Evolutionary conservation across 2,113 vertebrate species (phyloP).

Genomic region (Tychaedon coryphoeus): DNA sequence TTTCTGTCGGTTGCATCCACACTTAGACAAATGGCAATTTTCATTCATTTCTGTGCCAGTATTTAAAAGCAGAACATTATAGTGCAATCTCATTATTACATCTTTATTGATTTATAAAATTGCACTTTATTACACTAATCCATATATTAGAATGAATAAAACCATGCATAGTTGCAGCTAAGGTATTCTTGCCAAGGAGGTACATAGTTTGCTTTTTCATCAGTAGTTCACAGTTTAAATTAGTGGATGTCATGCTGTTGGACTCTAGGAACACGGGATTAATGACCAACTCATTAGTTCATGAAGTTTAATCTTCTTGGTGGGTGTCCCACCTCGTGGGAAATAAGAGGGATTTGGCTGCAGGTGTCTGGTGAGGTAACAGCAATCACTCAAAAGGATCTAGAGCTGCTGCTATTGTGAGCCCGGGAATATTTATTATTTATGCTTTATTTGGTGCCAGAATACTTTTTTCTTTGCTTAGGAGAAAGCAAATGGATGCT

Average conservation of each 20-base stretch:
- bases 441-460: not conserved
- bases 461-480: not conserved
- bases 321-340: constrained; percentile 7
- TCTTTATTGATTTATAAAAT: constrained; percentile 59
- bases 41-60: constrained; percentile 6
- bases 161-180: not conserved
- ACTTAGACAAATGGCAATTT: constrained; percentile 13
- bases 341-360: constrained; percentile 38
- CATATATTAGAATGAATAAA: constrained; percentile 15
- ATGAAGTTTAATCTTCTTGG: constrained; percentile 52
- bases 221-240: constrained; percentile 15
- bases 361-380: constrained; percentile 32
- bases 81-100: constrained; percentile 22
- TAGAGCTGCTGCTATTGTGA: not conserved
- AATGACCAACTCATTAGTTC: constrained; percentile 55
- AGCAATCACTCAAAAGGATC: not conserved
- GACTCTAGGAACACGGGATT: constrained; percentile 3
- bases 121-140: constrained; percentile 38
- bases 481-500: not conserved
- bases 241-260: constrained; percentile 37
- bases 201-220: constrained; percentile 9
- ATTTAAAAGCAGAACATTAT: constrained; percentile 42
- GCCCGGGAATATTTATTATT: not conserved
- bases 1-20: not conserved
- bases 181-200: not conserved